phyloP scores from a whole-genome alignment of 2,113 vertebrate species.

The Picathartes gymnocephalus region DNA sequence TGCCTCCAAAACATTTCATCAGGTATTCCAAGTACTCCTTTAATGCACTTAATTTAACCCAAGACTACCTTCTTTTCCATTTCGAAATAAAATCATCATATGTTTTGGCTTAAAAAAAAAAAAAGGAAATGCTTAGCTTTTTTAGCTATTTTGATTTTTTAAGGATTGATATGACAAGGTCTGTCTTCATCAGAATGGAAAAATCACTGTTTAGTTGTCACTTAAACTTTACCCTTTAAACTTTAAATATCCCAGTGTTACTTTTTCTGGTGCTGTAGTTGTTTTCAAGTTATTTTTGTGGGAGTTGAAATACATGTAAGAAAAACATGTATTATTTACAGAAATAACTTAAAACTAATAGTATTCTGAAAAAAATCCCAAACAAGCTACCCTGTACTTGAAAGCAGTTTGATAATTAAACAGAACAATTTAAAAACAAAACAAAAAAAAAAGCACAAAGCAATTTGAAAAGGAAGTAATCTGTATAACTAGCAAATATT shows the following conservation, averaged over 20 bases:
- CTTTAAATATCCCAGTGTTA: neutral
- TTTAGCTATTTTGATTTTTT: neutral
- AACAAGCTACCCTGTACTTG: neutral
- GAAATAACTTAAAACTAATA: slow-evolving; percentile 23
- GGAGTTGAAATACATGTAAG: neutral
- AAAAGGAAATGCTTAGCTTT: neutral
- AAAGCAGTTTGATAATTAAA: slow-evolving; percentile 46
- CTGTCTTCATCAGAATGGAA: neutral
- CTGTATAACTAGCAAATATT: slow-evolving; percentile 62
- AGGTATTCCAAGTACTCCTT: neutral
- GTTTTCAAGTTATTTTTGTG: slow-evolving; percentile 18
- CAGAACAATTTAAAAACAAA: slow-evolving; percentile 22
- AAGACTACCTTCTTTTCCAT: neutral
- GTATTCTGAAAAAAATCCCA: neutral
- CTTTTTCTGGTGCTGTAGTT: neutral
- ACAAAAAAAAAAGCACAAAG: slow-evolving; percentile 7
- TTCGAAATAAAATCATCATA: neutral
- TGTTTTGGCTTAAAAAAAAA: neutral
- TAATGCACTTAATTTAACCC: neutral
- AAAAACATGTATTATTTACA: slow-evolving; percentile 9
- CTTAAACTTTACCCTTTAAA: neutral
- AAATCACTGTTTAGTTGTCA: slow-evolving; percentile 2
- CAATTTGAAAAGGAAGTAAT: slow-evolving; percentile 57
- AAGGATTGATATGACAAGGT: neutral
- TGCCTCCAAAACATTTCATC: neutral